Base-by-base conservation (phyloP, 2,888 invertebrate genomes). In the Trichogramma dendrolimi region DNA sequence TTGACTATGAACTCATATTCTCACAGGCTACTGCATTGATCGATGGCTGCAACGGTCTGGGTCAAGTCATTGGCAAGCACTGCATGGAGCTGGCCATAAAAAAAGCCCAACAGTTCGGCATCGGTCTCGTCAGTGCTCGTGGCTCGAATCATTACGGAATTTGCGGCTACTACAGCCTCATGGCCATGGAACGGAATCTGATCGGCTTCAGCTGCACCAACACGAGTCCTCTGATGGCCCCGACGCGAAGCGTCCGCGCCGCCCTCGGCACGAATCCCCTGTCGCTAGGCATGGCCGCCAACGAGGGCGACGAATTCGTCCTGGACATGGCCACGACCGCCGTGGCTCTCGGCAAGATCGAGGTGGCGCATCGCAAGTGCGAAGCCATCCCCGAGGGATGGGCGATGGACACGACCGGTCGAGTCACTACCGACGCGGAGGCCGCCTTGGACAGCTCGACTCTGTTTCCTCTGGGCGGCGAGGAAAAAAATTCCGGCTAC, bases 321-420 rank as follows among this genome's bases (percentile, higher is more conserved):
- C 80, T 97, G 61, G 97, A 97, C 75, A 96, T 97, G 96, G 96
- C 96, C 0, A 96, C 96, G 0, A 92, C 96, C 0, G 87, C 93
- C 0, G 96, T 94, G 0, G 94, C 96, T 4, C 84, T 96, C 11
- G 97, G 97, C 50, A 97, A 96, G 86, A 87, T 96, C 66, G 96
- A 97, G 82, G 84, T 96, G 60, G 88, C 91, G 66, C 81, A 85
- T 41, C 84, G 93, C 0, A 93, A 94, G 80, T 85, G 85, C 0
- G 85, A 87, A 64, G 80, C 86, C 0, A 83, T 96, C 66, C 95
- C 96, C 0, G 74, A 80, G 42, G 93, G 94, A 1, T 97, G 96
- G 96, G 96, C 94, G 0, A 85, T 81, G 46, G 81, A 79, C 6
- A 51, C 64, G 0, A 69, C 80, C 2, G 87, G 87, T 0, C 70